Base-by-base conservation (phyloP, 2,797 vertebrate species). In the Microctenopoma lineatum region DNA sequence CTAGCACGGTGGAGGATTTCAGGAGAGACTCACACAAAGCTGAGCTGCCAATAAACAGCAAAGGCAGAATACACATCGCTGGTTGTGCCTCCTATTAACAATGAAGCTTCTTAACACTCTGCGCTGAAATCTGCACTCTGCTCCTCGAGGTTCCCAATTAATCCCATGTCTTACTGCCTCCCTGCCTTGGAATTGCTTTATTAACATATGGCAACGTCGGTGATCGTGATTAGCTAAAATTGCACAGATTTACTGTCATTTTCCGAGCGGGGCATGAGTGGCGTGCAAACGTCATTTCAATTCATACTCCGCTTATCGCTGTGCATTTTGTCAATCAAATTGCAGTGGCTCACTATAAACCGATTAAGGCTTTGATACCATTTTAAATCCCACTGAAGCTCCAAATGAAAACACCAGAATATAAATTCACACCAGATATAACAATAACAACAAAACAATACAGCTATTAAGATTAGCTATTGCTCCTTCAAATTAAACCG, bases 151-250 rank as follows among this genome's bases (percentile, higher is more conserved):
- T 60, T 71, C 81, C 25, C 55, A 75, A 84, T 84, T 69, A 87
- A 83, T 73, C 55, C 67, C 66, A 60, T 0, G 13, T 68, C 60
- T 61, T 46, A 58, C 79, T 74, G 71, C 27, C 60, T 76, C 70
- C 51, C 64, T 66, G 63, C 83, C 77, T 84, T 75, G 70, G 75
- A 82, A 86, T 81, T 83, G 71, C 86, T 82, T 81, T 81, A 93
- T 93, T 93, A 92, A 89, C 89, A 92, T 93, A 93, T 93, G 84
- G 70, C 53, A 79, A 76, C 68, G 73, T 67, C 75, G 69, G 81
- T 83, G 86, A 90, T 45, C 42, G 69, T 87, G 87, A 92, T 92
- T 90, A 91, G 89, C 86, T 84, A 87, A 21, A 91, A 92, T 84
- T 85, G 90, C 80, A 79, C 77, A 70, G 47, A 88, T 91, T 79